Conservation (phyloP, 2,113 vertebrate species). For the Merops nubicus region DNA sequence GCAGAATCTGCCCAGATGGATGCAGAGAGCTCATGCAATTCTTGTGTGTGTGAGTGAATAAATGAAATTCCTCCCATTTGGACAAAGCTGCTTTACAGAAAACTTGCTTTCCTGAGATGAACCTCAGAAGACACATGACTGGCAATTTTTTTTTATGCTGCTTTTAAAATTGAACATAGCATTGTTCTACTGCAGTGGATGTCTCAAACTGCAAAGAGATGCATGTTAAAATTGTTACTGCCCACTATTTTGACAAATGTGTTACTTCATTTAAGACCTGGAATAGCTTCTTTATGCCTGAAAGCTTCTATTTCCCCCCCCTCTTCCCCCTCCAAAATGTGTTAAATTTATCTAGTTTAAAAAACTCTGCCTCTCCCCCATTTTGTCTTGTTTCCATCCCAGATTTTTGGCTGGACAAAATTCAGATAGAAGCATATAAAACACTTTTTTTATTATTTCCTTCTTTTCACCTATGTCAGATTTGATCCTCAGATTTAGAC, state of each 20-base stretch:
- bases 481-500: not conserved
- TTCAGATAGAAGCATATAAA: not conserved
- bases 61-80: not conserved
- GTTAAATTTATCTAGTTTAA: not conserved
- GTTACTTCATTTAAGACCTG: not conserved
- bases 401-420: not conserved
- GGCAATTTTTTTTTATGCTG: not conserved
- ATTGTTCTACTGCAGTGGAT: not conserved
- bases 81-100: not conserved
- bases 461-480: not conserved
- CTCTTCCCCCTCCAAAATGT: not conserved
- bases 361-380: not conserved
- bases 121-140: not conserved
- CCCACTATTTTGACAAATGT: not conserved
- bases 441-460: not conserved
- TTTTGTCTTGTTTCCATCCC: not conserved
- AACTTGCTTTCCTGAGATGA: not conserved
- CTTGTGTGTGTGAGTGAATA: not conserved
- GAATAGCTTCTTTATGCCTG: not conserved
- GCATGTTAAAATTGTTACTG: not conserved
- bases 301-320: not conserved
- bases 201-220: not conserved
- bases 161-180: not conserved
- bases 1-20: not conserved
- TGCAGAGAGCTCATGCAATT: not conserved